Base-by-base conservation (phyloP, 2,888 invertebrate genomes). In the Noctua janthe region DNA sequence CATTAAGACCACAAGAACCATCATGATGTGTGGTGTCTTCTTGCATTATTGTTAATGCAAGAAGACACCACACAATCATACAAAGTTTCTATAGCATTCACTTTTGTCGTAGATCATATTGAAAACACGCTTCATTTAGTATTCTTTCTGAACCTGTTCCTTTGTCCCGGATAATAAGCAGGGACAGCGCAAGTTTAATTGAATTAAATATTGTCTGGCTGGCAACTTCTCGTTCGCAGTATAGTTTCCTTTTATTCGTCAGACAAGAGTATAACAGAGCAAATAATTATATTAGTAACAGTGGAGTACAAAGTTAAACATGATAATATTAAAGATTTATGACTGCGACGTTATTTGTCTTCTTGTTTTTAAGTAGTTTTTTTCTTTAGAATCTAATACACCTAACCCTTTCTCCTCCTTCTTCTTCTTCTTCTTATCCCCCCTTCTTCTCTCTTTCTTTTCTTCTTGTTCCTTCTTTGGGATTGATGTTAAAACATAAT, bases 171-270 rank as follows among this genome's bases (percentile, higher is more conserved):
- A 91, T 88, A 89, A 88, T 89, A 90, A 89, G 83, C 84, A 73
- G 69, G 64, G 81, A 88, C 87, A 86, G 87, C 80, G 79, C 89
- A 87, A 89, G 80, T 91, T 91, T 93, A 90, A 90, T 90, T 90
- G 84, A 92, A 93, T 93, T 92, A 92, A 91, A 93, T 90, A 91
- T 90, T 89, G 90, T 90, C 90, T 90, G 88, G 87, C 89, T 86
- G 73, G 80, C 66, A 83, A 86, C 76, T 87, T 78, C 72, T 82
- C 85, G 76, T 87, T 88, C 87, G 80, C 88, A 83, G 80, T 64
- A n/a, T 82, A 86, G 71, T 82, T 85, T 83, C 83, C 76, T 83
- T 87, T 77, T 87, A 82, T 90, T 86, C 84, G 76, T 78, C 54
- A 78, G 75, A 80, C 73, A 81, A 78, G 83, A 76, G 82, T 89